Evolutionary conservation across 92 coral and sea anemone genomes (phyloP).

Genomic region (Porites divaricata): DNA sequence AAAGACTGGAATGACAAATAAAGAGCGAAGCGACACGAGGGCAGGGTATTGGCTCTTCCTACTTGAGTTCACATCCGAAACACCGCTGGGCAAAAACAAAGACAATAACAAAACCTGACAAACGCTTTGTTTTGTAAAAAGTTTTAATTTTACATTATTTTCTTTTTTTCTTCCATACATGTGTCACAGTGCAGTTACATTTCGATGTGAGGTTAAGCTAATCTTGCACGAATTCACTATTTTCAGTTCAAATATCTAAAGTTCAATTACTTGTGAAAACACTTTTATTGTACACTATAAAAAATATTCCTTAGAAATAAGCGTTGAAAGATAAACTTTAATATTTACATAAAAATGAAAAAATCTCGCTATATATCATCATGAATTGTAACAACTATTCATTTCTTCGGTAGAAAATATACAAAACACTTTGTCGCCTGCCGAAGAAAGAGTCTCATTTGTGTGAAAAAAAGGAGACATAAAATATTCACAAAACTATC

Average conservation of each 20-base stretch:
- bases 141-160: conserved; percentile 32
- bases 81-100: neutral
- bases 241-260: conserved; percentile 3
- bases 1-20: too few species aligned
- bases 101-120: conserved; percentile 1
- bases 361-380: neutral
- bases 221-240: neutral
- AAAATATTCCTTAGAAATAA: conserved; percentile 23
- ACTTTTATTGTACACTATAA: neutral
- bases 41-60: neutral
- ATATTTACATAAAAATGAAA: conserved; percentile 17
- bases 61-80: neutral
- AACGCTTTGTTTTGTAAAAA: conserved; percentile 27
- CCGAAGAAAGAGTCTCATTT: neutral
- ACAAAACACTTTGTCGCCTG: conserved; percentile 1
- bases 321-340: neutral
- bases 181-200: neutral
- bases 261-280: conserved; percentile 15
- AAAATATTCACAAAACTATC: conserved; percentile 37
- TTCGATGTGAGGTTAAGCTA: neutral
- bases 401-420: conserved; percentile 22
- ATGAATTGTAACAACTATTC: conserved; percentile 4
- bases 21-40: too few species aligned
- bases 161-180: neutral
- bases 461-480: conserved; percentile 22